Percentiles rank a stretch among this genome's conserved stretches.
phyloP scores from a whole-genome alignment of 2,888 invertebrate genomes.

The Lasioglossum oenotherae region DNA sequence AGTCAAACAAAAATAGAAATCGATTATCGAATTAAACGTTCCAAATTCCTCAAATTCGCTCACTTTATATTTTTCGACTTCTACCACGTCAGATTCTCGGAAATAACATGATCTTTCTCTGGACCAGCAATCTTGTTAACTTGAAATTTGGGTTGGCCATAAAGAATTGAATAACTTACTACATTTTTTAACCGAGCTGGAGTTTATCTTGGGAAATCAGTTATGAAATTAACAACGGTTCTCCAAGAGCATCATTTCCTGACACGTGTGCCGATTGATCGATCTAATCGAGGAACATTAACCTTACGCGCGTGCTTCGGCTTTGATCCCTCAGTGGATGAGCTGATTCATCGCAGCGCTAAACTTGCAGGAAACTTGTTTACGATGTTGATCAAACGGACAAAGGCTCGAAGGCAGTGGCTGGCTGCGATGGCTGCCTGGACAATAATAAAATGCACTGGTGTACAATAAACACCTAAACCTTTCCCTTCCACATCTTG shows the following conservation, averaged over 20 bases:
- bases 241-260: constrained; percentile 5
- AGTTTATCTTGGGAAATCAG: not conserved
- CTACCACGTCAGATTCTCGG: not conserved
- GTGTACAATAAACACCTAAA: not conserved
- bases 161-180: not conserved
- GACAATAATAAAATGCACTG: constrained; percentile 15
- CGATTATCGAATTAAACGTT: no score
- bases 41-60: no score
- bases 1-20: no score
- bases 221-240: constrained; percentile 2
- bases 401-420: constrained; percentile 8
- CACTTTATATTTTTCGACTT: not conserved
- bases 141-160: not conserved
- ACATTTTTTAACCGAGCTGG: not conserved
- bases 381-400: constrained; percentile 38
- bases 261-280: constrained; percentile 26
- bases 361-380: constrained; percentile 54
- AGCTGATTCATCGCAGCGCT: constrained; percentile 51
- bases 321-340: constrained; percentile 58
- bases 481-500: not conserved
- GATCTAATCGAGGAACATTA: constrained; percentile 47
- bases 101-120: not conserved
- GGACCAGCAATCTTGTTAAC: not conserved
- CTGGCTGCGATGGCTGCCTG: constrained; percentile 18
- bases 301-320: constrained; percentile 32